Conservation (phyloP, 2,113 vertebrate genomes). For the Hippocampus comes region DNA sequence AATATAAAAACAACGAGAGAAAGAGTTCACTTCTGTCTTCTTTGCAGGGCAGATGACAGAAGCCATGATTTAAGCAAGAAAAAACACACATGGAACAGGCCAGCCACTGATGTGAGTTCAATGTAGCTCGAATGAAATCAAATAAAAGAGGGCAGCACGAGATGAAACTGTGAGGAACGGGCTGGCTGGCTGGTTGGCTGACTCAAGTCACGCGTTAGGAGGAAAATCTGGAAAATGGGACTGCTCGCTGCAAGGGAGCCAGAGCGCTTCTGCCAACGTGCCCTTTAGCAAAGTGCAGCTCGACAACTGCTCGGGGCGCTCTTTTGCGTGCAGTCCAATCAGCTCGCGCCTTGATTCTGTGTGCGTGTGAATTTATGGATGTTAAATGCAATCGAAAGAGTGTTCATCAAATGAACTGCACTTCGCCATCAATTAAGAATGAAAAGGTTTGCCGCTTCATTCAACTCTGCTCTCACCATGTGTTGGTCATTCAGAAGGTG, state of each 20-base stretch:
- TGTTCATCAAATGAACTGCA: not conserved
- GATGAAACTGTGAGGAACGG: too few relatives aligned
- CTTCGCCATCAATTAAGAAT: not conserved
- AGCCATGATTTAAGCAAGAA: not conserved
- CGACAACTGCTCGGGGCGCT: not conserved
- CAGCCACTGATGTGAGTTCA: not conserved
- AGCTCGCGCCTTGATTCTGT: not conserved
- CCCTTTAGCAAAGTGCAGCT: not conserved
- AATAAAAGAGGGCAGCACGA: not conserved
- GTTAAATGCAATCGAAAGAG: not conserved
- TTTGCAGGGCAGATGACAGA: not conserved
- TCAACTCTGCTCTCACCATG: slow-evolving; percentile 74
- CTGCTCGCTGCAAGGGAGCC: not conserved
- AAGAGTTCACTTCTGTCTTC: not conserved
- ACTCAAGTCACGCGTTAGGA: not conserved
- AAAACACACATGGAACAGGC: not conserved
- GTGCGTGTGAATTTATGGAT: not conserved
- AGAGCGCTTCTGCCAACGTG: not conserved
- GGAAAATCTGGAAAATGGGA: not conserved
- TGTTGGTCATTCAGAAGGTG: slow-evolving; percentile 92
- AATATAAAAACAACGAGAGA: not conserved
- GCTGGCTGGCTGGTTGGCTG: too few relatives aligned
- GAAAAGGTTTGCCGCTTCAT: not conserved
- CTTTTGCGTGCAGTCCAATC: not conserved
- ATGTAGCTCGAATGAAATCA: not conserved